A percentile compares a stretch with the other conserved stretches of the same genome.
phyloP scores from a whole-genome alignment of 1,140 invertebrate species.

The Antheraea mylitta region DNA sequence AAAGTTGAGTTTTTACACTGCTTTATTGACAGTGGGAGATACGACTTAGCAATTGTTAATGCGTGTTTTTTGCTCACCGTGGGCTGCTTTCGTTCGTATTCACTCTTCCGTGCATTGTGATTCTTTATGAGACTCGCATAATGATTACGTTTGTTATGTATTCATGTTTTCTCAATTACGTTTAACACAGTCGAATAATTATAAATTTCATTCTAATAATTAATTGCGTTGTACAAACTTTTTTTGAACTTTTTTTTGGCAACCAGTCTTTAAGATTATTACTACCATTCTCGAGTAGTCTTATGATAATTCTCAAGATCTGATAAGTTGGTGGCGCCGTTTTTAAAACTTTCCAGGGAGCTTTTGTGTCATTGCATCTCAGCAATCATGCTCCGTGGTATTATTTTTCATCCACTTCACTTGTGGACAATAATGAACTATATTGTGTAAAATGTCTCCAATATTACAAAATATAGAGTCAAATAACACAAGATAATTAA shows the following conservation, averaged over 20 bases:
- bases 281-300: too few relatives aligned
- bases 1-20: conserved; percentile 38
- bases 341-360: too few relatives aligned
- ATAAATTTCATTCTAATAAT: background rate
- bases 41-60: conserved; percentile 24
- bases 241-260: background rate
- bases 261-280: too few relatives aligned
- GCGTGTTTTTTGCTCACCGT: conserved; percentile 32
- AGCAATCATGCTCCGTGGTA: too few relatives aligned
- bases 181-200: background rate
- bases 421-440: too few relatives aligned
- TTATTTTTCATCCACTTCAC: too few relatives aligned
- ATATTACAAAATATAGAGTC: too few relatives aligned
- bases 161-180: background rate
- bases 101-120: conserved; percentile 45
- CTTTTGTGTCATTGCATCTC: too few relatives aligned
- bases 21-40: conserved; percentile 38
- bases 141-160: conserved; percentile 28
- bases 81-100: conserved; percentile 21
- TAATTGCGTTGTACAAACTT: background rate
- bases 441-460: too few relatives aligned
- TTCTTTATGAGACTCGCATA: conserved; percentile 16
- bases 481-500: too few relatives aligned
- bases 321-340: too few relatives aligned
- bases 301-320: too few relatives aligned